Evolutionary conservation across 2,113 vertebrate species (phyloP).

Genomic region (Alaudala cheleensis): DNA sequence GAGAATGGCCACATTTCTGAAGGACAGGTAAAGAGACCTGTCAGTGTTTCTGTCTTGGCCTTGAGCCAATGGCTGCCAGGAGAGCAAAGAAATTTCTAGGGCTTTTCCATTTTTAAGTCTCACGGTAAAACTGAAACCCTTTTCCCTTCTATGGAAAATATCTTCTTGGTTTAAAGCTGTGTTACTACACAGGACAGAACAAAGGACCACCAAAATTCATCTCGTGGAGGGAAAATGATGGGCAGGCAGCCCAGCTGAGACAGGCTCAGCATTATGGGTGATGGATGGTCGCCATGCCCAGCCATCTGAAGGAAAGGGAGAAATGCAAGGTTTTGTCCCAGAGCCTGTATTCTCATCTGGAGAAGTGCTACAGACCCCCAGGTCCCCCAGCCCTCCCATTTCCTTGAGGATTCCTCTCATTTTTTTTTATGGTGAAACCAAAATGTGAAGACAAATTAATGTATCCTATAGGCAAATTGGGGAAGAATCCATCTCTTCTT

Average conservation of each 20-base stretch:
- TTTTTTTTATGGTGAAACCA: neutral
- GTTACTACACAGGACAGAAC: neutral
- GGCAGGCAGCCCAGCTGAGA: fast-evolving
- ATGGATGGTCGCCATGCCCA: neutral
- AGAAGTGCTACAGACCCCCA: neutral
- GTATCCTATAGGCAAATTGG: neutral
- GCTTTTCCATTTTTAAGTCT: too few relatives aligned
- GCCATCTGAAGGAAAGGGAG: neutral
- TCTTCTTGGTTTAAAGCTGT: too few relatives aligned
- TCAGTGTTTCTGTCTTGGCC: too few relatives aligned
- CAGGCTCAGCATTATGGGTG: neutral
- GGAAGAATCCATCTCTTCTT: neutral
- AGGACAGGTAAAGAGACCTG: too few relatives aligned
- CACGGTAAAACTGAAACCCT: too few relatives aligned
- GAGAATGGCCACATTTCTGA: too few relatives aligned
- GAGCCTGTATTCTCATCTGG: neutral
- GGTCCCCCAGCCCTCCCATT: neutral
- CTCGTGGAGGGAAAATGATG: neutral
- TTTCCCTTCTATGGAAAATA: too few relatives aligned
- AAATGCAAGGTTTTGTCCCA: neutral
- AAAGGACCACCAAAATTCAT: fast-evolving
- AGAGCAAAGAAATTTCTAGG: too few relatives aligned
- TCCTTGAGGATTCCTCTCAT: neutral
- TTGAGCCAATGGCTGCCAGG: too few relatives aligned
- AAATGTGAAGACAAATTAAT: neutral